phyloP scores from a whole-genome alignment of 2,113 vertebrate genomes.

The Alethe diademata region DNA sequence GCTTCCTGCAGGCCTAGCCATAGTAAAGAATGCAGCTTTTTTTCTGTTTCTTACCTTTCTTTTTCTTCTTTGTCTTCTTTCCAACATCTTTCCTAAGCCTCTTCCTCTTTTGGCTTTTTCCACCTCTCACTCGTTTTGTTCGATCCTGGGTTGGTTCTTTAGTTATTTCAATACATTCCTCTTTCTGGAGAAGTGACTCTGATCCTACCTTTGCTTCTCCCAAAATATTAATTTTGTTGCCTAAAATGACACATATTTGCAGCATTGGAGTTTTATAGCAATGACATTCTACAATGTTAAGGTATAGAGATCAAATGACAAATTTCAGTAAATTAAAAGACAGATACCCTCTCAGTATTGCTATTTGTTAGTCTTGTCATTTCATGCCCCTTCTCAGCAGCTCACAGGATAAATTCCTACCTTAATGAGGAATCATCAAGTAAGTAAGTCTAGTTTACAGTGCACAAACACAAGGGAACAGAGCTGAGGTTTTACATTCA shows the following conservation, averaged over 20 bases:
- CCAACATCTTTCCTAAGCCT: slow-evolving; percentile 72
- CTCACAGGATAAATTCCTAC: not conserved
- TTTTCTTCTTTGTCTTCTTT: slow-evolving; percentile 75
- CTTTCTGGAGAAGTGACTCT: slow-evolving; percentile 36
- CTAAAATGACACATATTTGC: slow-evolving; percentile 43
- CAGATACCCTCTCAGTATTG: not conserved
- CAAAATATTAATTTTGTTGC: slow-evolving; percentile 50
- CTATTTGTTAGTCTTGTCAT: not conserved
- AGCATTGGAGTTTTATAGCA: not conserved
- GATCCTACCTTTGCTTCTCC: slow-evolving; percentile 25
- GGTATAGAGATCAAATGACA: not conserved
- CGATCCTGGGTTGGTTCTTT: slow-evolving; percentile 68
- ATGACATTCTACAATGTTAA: not conserved
- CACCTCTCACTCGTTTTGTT: slow-evolving; percentile 75
- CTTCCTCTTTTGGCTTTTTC: slow-evolving; percentile 79
- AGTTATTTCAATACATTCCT: slow-evolving; percentile 72
- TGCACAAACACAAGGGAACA: not conserved
- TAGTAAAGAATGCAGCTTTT: not conserved
- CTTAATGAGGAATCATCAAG: not conserved
- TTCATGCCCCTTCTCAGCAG: not conserved
- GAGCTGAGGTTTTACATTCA: not conserved
- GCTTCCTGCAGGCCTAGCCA: not conserved
- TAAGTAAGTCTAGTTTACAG: not conserved
- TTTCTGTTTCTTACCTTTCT: slow-evolving; percentile 55
- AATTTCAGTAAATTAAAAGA: not conserved